Evolutionary conservation across 1,140 invertebrate genomes (phyloP), one percentile per base, ranked within the genome.

Genomic region (Ceratina calcarata): DNA sequence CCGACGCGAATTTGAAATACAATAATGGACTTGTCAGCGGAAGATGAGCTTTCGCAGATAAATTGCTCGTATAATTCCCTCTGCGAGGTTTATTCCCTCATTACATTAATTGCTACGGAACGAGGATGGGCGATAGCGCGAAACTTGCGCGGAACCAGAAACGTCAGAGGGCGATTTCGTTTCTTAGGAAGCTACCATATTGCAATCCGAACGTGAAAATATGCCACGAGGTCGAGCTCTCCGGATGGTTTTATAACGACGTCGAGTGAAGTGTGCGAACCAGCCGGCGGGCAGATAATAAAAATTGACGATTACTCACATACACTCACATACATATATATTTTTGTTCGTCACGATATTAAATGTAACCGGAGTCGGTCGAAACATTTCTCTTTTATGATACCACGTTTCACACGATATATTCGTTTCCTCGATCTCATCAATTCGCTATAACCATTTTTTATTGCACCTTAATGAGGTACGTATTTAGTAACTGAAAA

Each of bases 41-140:
- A 12, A n/a, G 78, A 60, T 12, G 16, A 49, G 61, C 64, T 76
- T 67, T 71, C 68, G 55, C 58, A 65, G 65, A 77, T 84, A 84
- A 85, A 85, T 85, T 81, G 37, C 37, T 45, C 37, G 37, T 45
- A 73, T 64, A 73, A 78, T 79, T 77, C 75, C 72, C 83, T 71
- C 68, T 62, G 55, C 61, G 82, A 72, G 83, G 83, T 84, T 85
- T 85, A 85, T 84, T 79, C 82, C 37, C 78, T 85, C 82, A 77
- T 84, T 85, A 85, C 78, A 84, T 84, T 85, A 85, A 85, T 85
- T 85, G 81, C 78, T 70, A n/a, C 49, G 72, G 32, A 73, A 72
- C 79, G 58, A 49, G 53, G 49, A 32, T 55, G 37, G 67, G 22
- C 51, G 78, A 80, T 65, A 60, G 71, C 64, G 62, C 57, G 58